Evolutionary conservation across 2,888 invertebrate species (phyloP), one percentile per base, ranked within the genome.

Genomic region (Erebia palarica): DNA sequence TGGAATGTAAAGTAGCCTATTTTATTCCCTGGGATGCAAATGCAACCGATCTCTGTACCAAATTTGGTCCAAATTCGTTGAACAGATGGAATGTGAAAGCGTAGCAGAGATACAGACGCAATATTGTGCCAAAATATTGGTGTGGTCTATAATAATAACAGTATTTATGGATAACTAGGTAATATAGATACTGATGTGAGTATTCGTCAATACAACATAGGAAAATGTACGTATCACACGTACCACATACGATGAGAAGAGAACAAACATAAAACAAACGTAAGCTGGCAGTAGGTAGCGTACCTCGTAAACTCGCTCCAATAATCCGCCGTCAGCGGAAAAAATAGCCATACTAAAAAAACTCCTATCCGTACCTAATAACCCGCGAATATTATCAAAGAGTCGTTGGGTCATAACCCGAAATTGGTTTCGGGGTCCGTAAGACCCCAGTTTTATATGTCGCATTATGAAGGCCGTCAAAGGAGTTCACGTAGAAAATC

Each of bases 401-500:
- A 93, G 89, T 93, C 93, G 92, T 91, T 91, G 92, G 93, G 93
- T 93, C 93, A 93, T 94, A 94, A 94, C 93, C 91, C 90, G 89
- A 94, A 94, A 93, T 94, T 93, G 93, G 93, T 93, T 93, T 92
- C 90, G 93, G 93, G 93, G 93, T 92, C 93, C 92, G 91, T 92
- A 92, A 92, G 92, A 88, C 90, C 91, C 93, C 91, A 91, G 93
- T 93, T 94, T 94, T 94, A 94, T 93, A 93, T 92, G 92, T 93
- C 89, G 93, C 93, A 93, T 93, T 93, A 93, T 93, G 94, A 92
- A 92, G 92, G 93, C 93, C 94, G 94, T 94, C 94, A 94, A 94
- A 94, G 92, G 94, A 94, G 93, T 94, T 94, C 94, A 93, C 93
- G 92, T 93, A 94, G 94, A 94, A 94, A 94, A 94, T 94, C 94